phyloP scores from a whole-genome alignment of 2,888 invertebrate species.

The Synergus japonicus region DNA sequence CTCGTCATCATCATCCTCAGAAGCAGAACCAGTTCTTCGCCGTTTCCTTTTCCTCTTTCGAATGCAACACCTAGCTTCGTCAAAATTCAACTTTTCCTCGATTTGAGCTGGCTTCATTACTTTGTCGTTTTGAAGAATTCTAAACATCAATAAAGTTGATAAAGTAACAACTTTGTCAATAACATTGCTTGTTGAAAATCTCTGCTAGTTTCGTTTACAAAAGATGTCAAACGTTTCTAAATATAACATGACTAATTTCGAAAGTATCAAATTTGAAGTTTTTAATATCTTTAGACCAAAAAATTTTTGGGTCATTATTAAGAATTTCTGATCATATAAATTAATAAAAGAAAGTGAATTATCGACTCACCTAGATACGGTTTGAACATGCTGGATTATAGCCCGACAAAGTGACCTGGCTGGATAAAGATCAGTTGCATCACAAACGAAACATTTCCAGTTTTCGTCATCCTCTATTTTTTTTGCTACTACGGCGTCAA shows the following conservation, averaged over 20 bases:
- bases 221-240: not conserved
- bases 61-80: constrained; percentile 72
- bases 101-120: constrained; percentile 63
- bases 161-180: not conserved
- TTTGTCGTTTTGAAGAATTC: constrained; percentile 66
- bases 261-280: too few species aligned
- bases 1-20: constrained; percentile 69
- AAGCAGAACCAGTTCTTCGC: constrained; percentile 62
- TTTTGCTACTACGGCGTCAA: constrained; percentile 82
- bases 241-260: too few species aligned
- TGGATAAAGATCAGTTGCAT: constrained; percentile 83
- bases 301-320: not conserved
- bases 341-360: constrained; percentile 1
- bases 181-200: not conserved
- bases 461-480: constrained; percentile 88
- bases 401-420: constrained; percentile 86
- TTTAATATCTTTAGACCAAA: not conserved
- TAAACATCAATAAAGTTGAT: constrained; percentile 48
- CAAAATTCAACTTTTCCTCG: constrained; percentile 70
- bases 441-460: constrained; percentile 89
- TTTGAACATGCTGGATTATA: constrained; percentile 81
- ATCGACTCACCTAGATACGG: constrained; percentile 66
- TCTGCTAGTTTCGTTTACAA: not conserved
- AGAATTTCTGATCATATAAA: not conserved
- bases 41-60: constrained; percentile 69